Conservation (phyloP, 2,797 vertebrate species). For the Anguilla anguilla region DNA sequence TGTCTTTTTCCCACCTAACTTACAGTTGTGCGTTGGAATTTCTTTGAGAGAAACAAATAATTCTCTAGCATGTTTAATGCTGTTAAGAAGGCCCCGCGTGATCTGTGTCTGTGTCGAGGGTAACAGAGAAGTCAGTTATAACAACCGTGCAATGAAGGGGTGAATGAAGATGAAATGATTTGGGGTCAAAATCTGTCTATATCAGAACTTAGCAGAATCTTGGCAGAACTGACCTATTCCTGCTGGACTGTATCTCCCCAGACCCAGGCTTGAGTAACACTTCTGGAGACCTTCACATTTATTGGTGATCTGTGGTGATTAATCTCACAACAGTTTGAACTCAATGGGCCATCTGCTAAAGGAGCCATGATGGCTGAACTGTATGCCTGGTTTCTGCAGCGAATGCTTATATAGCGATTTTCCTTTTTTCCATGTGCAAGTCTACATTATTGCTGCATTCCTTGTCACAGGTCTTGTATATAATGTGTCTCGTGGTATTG, state of each 20-base stretch:
- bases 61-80: neutral
- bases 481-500: neutral
- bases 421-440: neutral
- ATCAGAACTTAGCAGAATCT: neutral
- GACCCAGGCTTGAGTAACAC: neutral
- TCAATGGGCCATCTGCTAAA: neutral
- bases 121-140: too few relatives aligned
- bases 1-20: neutral
- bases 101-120: neutral
- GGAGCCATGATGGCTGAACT: neutral
- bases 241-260: slow-evolving; percentile 5
- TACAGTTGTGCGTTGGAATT: neutral
- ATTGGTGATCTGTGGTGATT: neutral
- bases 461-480: neutral
- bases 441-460: slow-evolving; percentile 15
- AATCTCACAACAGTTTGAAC: neutral
- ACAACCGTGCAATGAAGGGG: too few relatives aligned
- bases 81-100: neutral
- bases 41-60: neutral
- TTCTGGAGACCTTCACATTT: neutral
- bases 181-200: neutral
- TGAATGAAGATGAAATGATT: too few relatives aligned
- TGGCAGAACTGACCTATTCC: neutral
- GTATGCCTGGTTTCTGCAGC: neutral
- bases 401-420: neutral